A percentile compares a stretch with the other conserved stretches of the same genome.
Conservation (phyloP, 1,140 invertebrate genomes). For the Aphaenogaster ashmeadi region DNA sequence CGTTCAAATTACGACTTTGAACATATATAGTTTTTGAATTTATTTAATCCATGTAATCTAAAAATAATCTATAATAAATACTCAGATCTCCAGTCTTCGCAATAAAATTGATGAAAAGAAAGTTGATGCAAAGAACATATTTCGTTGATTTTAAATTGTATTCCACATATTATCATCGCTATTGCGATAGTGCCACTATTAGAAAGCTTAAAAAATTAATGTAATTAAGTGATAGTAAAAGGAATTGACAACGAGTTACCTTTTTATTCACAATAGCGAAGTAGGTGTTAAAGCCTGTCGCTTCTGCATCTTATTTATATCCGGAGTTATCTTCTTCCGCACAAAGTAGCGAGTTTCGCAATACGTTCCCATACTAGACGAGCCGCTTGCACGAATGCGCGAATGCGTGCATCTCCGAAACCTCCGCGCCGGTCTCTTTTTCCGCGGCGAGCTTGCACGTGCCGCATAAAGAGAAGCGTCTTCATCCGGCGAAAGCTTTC, state of each 20-base stretch:
- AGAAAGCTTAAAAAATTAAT: not conserved
- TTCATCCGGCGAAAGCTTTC: conserved; percentile 73
- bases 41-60: not conserved
- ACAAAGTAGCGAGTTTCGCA: conserved; percentile 56
- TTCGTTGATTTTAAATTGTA: not conserved
- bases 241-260: not conserved
- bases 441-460: conserved; percentile 68
- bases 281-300: not conserved
- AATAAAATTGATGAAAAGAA: not conserved
- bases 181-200: too few species aligned
- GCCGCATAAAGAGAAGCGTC: conserved; percentile 72
- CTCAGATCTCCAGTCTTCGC: too few species aligned
- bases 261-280: not conserved
- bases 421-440: conserved; percentile 34
- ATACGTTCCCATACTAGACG: conserved; percentile 41
- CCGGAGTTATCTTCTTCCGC: not conserved
- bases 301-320: conserved; percentile 6
- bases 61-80: not conserved
- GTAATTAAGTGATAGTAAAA: conserved; percentile 11
- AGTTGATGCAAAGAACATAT: not conserved
- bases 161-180: too few species aligned
- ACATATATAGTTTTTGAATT: not conserved
- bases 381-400: not conserved
- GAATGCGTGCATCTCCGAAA: conserved; percentile 47
- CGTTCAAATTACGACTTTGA: not conserved